Percentiles rank a stretch among this genome's conserved stretches.
Conservation (phyloP, 2,797 vertebrate genomes). For the Gymnothorax reevesii region DNA sequence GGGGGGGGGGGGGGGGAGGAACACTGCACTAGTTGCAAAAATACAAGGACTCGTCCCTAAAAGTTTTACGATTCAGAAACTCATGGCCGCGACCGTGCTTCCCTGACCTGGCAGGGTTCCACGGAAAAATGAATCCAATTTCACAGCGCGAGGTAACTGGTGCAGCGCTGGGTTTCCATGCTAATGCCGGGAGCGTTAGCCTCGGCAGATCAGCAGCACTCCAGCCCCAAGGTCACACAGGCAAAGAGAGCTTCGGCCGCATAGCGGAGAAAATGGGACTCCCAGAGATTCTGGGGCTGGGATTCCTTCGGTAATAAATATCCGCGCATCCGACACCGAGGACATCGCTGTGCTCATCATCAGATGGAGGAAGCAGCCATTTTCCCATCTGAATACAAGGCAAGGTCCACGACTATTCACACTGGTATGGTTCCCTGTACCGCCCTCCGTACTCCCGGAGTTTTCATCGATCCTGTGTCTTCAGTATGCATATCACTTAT, state of each 20-base stretch:
- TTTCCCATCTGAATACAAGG: background rate
- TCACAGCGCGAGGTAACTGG: background rate
- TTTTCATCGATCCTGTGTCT: no score
- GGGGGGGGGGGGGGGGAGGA: no score
- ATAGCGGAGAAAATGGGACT: slow-evolving; percentile 19
- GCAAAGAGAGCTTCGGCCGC: slow-evolving; percentile 14
- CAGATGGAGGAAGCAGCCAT: background rate
- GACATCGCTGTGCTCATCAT: background rate
- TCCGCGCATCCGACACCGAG: background rate
- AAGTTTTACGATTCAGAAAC: background rate
- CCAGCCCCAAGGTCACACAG: slow-evolving; percentile 28
- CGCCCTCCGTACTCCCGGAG: no score
- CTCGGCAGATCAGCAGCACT: slow-evolving; percentile 12
- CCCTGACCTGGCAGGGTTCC: background rate
- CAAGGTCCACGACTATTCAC: no score
- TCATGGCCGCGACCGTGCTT: background rate
- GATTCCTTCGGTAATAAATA: slow-evolving; percentile 23
- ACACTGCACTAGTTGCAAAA: no score
- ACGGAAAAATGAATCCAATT: background rate
- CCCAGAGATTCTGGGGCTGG: background rate
- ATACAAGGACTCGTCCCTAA: background rate
- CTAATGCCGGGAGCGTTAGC: slow-evolving; percentile 23
- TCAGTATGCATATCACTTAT: no score
- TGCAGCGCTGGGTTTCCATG: background rate
- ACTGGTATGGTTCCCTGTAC: no score